phyloP scores from a whole-genome alignment of 2,888 invertebrate genomes.

The Tortrix viridana region DNA sequence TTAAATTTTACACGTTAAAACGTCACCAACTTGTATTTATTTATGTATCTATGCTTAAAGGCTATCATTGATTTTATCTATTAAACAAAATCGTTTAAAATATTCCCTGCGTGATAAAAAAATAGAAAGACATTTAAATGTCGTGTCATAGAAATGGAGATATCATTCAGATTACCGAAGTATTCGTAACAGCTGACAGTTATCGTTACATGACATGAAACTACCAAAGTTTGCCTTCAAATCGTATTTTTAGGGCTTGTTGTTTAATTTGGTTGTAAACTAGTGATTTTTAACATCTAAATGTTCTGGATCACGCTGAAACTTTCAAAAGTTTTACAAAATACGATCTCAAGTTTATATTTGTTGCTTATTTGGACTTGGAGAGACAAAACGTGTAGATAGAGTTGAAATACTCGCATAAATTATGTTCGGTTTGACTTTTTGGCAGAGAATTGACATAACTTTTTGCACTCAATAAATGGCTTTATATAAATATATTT shows the following conservation, averaged over 20 bases:
- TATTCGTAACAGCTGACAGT: constrained; percentile 28
- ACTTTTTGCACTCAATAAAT: too few relatives aligned
- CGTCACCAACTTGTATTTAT: neutral
- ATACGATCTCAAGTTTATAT: too few relatives aligned
- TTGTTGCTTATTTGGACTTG: too few relatives aligned
- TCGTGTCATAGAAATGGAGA: constrained; percentile 26
- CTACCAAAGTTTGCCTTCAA: constrained; percentile 16
- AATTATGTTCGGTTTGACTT: too few relatives aligned
- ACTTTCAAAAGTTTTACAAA: too few relatives aligned
- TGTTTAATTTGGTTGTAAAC: neutral
- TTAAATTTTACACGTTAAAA: neutral
- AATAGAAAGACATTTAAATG: constrained; percentile 8
- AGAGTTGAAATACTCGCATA: too few relatives aligned
- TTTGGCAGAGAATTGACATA: too few relatives aligned
- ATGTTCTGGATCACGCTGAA: neutral
- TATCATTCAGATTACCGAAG: constrained; percentile 28
- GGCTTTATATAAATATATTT: too few relatives aligned
- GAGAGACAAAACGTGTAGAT: too few relatives aligned
- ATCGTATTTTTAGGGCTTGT: constrained; percentile 4
- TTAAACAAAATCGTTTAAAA: neutral
- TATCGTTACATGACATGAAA: constrained; percentile 26
- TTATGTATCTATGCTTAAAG: neutral
- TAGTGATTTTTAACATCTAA: neutral
- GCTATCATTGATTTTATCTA: neutral
- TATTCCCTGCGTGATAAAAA: constrained; percentile 21